Evolutionary conservation across 2,113 vertebrate genomes (phyloP), one percentile per base, ranked within the genome.

Genomic region (Empidonax alnorum): DNA sequence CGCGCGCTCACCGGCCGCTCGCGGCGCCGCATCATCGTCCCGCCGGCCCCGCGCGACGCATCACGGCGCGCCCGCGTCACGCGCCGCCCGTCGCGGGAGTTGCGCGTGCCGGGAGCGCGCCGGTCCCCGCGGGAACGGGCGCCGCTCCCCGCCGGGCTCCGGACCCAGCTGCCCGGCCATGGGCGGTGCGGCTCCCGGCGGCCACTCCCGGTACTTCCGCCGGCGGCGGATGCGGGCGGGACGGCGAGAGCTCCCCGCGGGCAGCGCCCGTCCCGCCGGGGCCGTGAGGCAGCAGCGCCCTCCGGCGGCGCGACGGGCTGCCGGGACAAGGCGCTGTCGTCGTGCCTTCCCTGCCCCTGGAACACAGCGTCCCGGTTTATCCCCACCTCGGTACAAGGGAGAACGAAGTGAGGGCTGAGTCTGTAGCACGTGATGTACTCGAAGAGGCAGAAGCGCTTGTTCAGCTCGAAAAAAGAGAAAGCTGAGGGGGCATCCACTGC

Each of bases 311-410:
- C 12, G 17, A 0, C 13, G 27, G 21, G 59, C 11, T 16, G 49
- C 12, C 33, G 14, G 30, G 18, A 25, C 18, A 1, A 5, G 1
- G 13, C 55, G 8, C 20, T 58, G 33, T 22, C 18, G 8, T 7
- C 1, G 18, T 2, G 46, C 56, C 20, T 13, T 12, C n/a, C 49
- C 3, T 4, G 18, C 4, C 35, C 0, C 25, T 0, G 65, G 27
- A 33, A 2, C 1, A 0, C 16, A 4, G 59, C 9, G 7, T 7
- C 13, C n/a, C 0, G 6, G 1, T 19, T 2, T 30, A 31, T n/a
- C 10, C 2, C 6, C 6, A 35, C 4, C 25, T 3, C 50, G 1
- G 7, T 7, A 8, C 24, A 0, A 2, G 22, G 7, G 10, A 5
- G 21, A 1, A 7, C 7, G 8, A n/a, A 58, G 3, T 23, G 55